These are phyloP conservation scores for Anguilla marmorata DNA, from an alignment of 2,797 vertebrate genomes.

Conservation along the genomic window DNA sequence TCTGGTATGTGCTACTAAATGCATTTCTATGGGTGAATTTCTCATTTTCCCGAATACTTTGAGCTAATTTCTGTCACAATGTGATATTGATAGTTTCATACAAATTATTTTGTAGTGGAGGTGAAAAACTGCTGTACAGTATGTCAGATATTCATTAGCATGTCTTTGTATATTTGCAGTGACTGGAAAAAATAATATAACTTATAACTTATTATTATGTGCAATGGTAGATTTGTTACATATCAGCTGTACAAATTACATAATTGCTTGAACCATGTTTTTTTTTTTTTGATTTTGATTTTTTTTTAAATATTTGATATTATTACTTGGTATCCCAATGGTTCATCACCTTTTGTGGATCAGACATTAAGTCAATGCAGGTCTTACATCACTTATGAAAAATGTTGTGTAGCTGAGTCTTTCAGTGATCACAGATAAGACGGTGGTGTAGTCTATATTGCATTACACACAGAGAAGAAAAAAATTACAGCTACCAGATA, in stretches of 20 bases:
- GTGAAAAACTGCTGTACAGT: neutral
- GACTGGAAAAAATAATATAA: neutral
- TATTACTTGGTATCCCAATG: neutral
- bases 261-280: neutral
- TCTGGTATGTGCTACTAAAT: neutral
- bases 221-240: neutral
- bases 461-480: neutral
- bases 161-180: neutral
- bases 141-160: slow-evolving; percentile 3
- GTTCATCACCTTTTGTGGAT: neutral
- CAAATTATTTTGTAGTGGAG: neutral
- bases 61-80: neutral
- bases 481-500: neutral
- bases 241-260: neutral
- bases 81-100: neutral
- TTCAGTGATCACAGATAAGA: slow-evolving; percentile 27
- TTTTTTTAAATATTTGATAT: neutral
- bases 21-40: neutral
- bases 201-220: neutral
- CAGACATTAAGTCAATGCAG: neutral
- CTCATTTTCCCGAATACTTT: neutral
- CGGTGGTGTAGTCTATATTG: neutral
- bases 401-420: neutral
- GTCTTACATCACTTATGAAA: neutral
- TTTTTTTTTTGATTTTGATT: neutral